Percentiles rank a stretch among this genome's conserved stretches.
phyloP scores from a whole-genome alignment of 92 coral and sea anemone genomes.

The Meandrina meandrites region DNA sequence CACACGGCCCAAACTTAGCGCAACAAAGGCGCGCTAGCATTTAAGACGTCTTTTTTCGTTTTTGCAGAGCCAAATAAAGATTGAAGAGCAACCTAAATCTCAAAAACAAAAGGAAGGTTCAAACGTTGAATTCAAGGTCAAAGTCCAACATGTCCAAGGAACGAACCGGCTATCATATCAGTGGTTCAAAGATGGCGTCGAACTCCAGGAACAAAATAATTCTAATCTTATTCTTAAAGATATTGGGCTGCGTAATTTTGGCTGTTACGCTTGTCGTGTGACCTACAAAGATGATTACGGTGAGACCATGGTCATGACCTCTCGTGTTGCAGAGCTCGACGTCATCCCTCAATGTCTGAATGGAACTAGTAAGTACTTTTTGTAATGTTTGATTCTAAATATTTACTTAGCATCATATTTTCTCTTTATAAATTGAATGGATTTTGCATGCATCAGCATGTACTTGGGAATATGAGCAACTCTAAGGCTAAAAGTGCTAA shows the following conservation, averaged over 20 bases:
- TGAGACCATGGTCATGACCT: no score
- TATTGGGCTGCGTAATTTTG: conserved; percentile 11
- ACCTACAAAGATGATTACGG: no score
- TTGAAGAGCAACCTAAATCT: background rate
- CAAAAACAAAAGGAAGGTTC: background rate
- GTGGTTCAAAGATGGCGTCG: background rate
- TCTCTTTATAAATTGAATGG: no score
- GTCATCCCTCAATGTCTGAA: background rate
- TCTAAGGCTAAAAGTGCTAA: no score
- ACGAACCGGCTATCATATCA: no score
- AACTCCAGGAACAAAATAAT: background rate
- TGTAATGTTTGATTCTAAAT: background rate
- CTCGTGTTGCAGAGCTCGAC: background rate
- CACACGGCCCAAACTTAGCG: no score
- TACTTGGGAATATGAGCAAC: no score
- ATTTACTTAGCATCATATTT: no score
- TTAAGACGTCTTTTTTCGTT: no score
- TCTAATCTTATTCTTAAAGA: background rate
- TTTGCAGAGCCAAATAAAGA: background rate
- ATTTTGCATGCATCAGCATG: no score
- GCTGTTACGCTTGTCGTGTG: background rate
- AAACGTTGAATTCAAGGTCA: background rate
- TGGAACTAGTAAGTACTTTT: conserved; percentile 15
- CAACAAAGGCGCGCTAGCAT: no score
- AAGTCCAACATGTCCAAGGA: no score